Conservation (phyloP, 2,113 vertebrate genomes). For the Halcyon malimbica region DNA sequence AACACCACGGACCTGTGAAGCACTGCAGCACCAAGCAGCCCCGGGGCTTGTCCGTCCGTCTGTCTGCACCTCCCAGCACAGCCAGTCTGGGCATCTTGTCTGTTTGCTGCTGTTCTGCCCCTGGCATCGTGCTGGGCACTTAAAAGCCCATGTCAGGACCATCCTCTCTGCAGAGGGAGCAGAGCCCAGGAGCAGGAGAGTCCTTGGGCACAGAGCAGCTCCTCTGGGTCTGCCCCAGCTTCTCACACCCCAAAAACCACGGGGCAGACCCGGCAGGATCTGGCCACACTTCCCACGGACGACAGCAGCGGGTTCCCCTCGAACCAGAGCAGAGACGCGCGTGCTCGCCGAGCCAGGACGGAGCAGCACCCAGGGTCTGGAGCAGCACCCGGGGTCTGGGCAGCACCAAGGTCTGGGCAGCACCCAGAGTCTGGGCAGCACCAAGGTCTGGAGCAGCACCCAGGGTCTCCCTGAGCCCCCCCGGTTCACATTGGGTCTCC, state of each 20-base stretch:
- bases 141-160: not conserved
- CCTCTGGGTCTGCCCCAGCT: not conserved
- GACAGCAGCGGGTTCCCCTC: not conserved
- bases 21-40: not conserved
- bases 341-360: not conserved
- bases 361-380: not conserved
- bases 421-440: not conserved
- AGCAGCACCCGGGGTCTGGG: not conserved
- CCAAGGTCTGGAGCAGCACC: not conserved
- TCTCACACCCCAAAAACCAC: fast-evolving
- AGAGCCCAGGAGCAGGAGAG: not conserved
- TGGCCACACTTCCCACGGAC: fast-evolving
- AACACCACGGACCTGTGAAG: not conserved
- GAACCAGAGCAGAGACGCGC: fast-evolving
- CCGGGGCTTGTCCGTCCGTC: not conserved
- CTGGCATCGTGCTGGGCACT: not conserved
- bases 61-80: not conserved
- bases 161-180: not conserved
- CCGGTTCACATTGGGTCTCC: not conserved
- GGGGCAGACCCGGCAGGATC: not conserved
- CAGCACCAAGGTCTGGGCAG: not conserved
- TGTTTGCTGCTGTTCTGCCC: not conserved
- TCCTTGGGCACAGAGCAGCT: not conserved
- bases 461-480: not conserved
- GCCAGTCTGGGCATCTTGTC: not conserved